Base-by-base conservation (phyloP, 2,113 vertebrate species). In the Misgurnus anguillicaudatus region DNA sequence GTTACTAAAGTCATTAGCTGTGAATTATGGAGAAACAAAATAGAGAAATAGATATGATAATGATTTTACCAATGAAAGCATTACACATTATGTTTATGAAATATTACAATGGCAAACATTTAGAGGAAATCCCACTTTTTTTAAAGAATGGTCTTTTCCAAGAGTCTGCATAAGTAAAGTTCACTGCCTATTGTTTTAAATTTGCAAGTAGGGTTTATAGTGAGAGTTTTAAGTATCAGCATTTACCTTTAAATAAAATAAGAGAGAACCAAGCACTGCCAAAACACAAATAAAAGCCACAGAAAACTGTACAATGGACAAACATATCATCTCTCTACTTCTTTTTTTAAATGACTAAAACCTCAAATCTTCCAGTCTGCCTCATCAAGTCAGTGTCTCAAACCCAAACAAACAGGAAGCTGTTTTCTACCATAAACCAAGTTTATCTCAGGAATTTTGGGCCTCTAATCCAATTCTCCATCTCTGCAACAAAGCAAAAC, bases 401-500 rank as follows among this genome's bases (percentile, higher is more conserved):
- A 64, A 64, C 31, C 24, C 31, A 64, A 61, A 64, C 47, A 64
- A 64, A 76, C 61, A 76, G 74, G 74, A 76, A 76, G 42, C 42
- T 75, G 73, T 62, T 62, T 75, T 63, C 9, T 42, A 36, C 60
- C 45, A 45, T 14, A 63, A 76, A 76, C 60, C 24, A 53, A 76
- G 61, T 64, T 76, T 76, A 76, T 76, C 74, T 76, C 74, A 38
- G 74, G 60, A 76, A 64, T 76, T 64, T 24, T 63, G 47, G 74
- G 45, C 74, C 47, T 76, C 60, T 76, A 65, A 76, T 64, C 74
- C 60, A 65, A 76, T 76, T 76, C 74, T 31, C 74, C 61, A 76
- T 76, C 74, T 64, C 60, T 64, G 57, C 39, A 62, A 57, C 47
- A 75, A 75, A 62, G 57, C 41, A 39, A 58, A 17, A 74, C 57